phyloP scores from a whole-genome alignment of 2,113 vertebrate genomes.

The Oophaga pumilio region DNA sequence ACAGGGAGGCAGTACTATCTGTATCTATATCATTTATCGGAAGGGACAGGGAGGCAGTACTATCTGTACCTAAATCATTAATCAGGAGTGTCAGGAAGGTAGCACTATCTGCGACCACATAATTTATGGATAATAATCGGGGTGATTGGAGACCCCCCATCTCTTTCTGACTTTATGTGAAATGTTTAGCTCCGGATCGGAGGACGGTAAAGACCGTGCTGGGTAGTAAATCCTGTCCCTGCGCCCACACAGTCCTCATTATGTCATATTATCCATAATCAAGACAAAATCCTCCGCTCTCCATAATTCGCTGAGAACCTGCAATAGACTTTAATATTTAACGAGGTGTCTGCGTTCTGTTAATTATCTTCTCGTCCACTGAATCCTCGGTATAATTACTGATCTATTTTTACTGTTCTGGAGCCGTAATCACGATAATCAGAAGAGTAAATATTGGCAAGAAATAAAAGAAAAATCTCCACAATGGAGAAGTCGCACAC shows the following conservation, averaged over 20 bases:
- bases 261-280: not conserved
- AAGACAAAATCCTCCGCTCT: not conserved
- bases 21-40: too few species aligned
- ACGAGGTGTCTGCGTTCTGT: not conserved
- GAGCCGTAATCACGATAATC: conserved; percentile 17
- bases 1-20: too few species aligned
- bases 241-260: not conserved
- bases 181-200: not conserved
- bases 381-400: conserved; percentile 4
- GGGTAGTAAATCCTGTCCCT: not conserved
- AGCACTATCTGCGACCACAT: too few species aligned
- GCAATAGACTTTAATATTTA: conserved; percentile 8
- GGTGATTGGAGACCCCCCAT: not conserved
- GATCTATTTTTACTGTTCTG: conserved; percentile 17
- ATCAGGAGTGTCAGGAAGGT: too few species aligned
- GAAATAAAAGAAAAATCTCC: not conserved
- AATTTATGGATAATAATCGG: not conserved
- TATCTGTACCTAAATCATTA: too few species aligned
- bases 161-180: not conserved
- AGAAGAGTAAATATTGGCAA: conserved; percentile 4
- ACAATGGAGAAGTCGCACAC: not conserved
- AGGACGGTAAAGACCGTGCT: not conserved
- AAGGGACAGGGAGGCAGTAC: too few species aligned
- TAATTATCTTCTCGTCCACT: not conserved
- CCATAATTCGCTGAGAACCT: not conserved